phyloP scores from a whole-genome alignment of 30 jellyfish, hydroid and myxozoan genomes.

The Clytia hemisphaerica region DNA sequence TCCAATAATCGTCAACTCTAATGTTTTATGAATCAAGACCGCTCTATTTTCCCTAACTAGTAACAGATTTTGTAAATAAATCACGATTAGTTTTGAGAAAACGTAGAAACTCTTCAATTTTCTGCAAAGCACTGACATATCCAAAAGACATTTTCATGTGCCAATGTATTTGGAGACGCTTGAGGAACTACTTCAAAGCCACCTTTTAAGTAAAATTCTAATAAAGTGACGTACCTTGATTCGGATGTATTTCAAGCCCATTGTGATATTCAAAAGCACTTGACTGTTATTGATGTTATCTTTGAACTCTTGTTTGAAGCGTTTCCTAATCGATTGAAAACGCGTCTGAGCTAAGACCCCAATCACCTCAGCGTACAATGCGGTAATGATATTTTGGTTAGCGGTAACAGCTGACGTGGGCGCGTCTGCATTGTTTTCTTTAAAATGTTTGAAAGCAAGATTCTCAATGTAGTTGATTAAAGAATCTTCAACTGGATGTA shows the following conservation, averaged over 20 bases:
- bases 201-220: no score
- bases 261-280: constrained; percentile 64
- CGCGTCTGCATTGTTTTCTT: constrained; percentile 54
- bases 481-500: constrained; percentile 96
- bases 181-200: no score
- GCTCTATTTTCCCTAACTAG: no score
- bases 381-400: constrained; percentile 84
- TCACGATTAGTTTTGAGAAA: no score
- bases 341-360: constrained; percentile 98
- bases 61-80: no score
- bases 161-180: no score
- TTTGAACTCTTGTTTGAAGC: constrained; percentile 90
- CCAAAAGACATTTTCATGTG: no score
- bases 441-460: constrained; percentile 89
- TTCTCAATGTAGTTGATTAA: constrained; percentile 89
- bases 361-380: constrained; percentile 94
- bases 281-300: constrained; percentile 65
- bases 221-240: constrained; percentile 71
- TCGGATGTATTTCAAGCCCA: constrained; percentile 87
- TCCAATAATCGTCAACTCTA: no score
- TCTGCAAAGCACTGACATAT: no score
- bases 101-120: no score
- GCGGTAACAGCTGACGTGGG: constrained; percentile 49
- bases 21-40: no score
- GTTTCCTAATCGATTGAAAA: constrained; percentile 81